A percentile compares a stretch with the other conserved stretches of the same genome.
Conservation (phyloP, 92 coral and sea anemone species). For the Metridium senile region DNA sequence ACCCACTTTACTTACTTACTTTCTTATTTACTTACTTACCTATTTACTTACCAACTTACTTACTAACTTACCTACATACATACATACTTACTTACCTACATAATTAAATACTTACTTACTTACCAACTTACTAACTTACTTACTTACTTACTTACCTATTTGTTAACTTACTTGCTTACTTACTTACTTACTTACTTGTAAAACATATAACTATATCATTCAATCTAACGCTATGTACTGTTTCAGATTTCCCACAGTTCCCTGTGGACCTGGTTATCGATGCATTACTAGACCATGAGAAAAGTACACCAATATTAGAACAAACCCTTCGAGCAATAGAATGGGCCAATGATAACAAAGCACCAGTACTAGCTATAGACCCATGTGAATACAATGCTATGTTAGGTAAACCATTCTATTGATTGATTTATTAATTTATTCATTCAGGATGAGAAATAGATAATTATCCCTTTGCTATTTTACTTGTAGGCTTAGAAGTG, state of each 20-base stretch:
- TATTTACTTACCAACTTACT: no score
- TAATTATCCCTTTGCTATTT: neutral
- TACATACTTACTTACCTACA: no score
- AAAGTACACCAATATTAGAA: conserved; percentile 25
- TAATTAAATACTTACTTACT: no score
- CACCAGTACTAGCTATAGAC: conserved; percentile 77
- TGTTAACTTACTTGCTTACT: no score
- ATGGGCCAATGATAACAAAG: conserved; percentile 91
- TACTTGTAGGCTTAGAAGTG: conserved; percentile 61
- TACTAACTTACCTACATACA: no score
- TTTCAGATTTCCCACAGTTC: conserved; percentile 61
- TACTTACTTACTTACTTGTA: no score
- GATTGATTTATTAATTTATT: no score
- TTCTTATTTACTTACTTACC: no score
- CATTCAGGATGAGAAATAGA: neutral
- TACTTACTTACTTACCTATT: no score
- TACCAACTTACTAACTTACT: no score
- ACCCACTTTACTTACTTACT: no score
- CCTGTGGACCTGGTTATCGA: conserved; percentile 80
- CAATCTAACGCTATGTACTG: neutral
- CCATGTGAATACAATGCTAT: conserved; percentile 63
- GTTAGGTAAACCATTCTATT: conserved; percentile 66
- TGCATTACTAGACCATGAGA: conserved; percentile 47
- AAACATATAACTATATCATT: no score
- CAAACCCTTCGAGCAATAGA: conserved; percentile 61